Evolutionary conservation across 2,113 vertebrate species (phyloP).

Genomic region (Amia ocellicauda): DNA sequence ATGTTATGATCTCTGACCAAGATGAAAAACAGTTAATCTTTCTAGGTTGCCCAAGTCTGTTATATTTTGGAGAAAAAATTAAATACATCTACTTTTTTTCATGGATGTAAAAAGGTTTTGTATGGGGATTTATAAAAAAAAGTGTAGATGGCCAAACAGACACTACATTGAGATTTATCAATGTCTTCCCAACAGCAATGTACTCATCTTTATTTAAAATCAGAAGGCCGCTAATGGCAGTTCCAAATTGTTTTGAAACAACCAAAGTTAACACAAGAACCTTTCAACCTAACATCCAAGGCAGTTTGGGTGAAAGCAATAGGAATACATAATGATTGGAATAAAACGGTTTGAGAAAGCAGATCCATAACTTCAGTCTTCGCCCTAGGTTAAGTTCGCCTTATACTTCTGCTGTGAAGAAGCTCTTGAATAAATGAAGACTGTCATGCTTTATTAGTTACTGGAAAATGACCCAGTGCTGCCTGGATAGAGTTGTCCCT

Average conservation of each 20-base stretch:
- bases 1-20: too few relatives aligned
- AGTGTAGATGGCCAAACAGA: conserved; percentile 11
- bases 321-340: background rate
- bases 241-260: conserved; percentile 4
- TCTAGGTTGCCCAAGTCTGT: background rate
- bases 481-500: conserved; percentile 19
- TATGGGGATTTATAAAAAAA: background rate
- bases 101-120: background rate
- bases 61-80: background rate
- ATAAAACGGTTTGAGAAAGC: background rate
- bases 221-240: conserved; percentile 14
- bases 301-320: too few relatives aligned
- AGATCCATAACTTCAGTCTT: background rate
- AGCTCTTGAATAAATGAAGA: conserved; percentile 35
- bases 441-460: conserved; percentile 28
- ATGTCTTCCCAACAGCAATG: too few relatives aligned
- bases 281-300: background rate
- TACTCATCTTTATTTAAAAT: conserved; percentile 17
- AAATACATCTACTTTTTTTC: conserved; percentile 2
- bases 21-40: too few relatives aligned
- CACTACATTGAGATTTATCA: conserved; percentile 10
- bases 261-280: background rate
- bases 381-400: conserved; percentile 8
- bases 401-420: conserved; percentile 10
- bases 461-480: conserved; percentile 26